phyloP scores from a whole-genome alignment of 2,888 invertebrate species.

The Ormyrus labotus region DNA sequence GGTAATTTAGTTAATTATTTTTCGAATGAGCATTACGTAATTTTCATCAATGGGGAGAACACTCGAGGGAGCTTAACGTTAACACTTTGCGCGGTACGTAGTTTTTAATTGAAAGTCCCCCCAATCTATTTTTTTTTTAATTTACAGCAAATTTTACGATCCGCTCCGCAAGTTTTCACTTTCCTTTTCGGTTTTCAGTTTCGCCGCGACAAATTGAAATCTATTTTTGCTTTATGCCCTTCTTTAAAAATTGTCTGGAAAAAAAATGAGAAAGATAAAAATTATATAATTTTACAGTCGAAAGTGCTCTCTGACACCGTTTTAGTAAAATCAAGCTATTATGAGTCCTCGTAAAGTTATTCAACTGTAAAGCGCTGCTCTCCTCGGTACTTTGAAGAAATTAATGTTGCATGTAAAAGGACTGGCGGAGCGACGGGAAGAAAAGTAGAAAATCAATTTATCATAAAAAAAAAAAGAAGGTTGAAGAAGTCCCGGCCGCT shows the following conservation, averaged over 20 bases:
- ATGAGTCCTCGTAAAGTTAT: conserved; percentile 36
- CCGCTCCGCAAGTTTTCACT: too few species aligned
- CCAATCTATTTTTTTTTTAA: too few species aligned
- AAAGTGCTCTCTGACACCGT: conserved; percentile 32
- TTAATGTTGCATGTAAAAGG: conserved; percentile 37
- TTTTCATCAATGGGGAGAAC: not conserved
- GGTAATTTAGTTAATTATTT: conserved; percentile 24
- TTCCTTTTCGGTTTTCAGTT: not conserved
- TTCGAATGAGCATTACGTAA: conserved; percentile 16
- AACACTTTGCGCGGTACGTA: too few species aligned
- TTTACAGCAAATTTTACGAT: too few species aligned
- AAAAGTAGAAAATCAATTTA: conserved; percentile 19
- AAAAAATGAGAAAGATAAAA: conserved; percentile 14
- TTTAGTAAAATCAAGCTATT: conserved; percentile 46
- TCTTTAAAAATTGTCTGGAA: not conserved
- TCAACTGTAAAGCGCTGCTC: conserved; percentile 30
- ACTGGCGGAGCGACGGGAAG: not conserved
- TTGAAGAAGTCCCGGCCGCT: not conserved
- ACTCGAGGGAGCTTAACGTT: not conserved
- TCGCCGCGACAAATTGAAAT: not conserved
- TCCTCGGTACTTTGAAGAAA: conserved; percentile 22
- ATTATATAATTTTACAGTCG: conserved; percentile 36
- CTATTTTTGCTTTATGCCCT: not conserved
- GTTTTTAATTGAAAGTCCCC: too few species aligned
- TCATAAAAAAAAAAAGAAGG: conserved; percentile 12